Evolutionary conservation across 2,113 vertebrate genomes (phyloP).

Genomic region (Tenrec ecaudatus): DNA sequence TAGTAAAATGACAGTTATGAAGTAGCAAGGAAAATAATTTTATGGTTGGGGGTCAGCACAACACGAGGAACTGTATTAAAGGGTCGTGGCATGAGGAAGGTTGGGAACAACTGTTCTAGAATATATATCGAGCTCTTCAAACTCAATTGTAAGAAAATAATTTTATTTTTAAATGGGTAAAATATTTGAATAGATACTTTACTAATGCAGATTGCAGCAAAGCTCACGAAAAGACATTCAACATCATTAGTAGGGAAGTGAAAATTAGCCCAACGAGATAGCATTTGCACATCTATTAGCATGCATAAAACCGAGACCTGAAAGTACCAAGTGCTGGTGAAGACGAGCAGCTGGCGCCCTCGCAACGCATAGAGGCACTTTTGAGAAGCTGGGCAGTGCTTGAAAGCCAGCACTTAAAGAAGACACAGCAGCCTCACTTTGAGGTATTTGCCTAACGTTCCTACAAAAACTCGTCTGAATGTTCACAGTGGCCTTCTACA

Average conservation of each 20-base stretch:
- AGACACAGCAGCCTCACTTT: background rate
- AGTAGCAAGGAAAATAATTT: too few relatives aligned
- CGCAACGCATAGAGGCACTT: background rate
- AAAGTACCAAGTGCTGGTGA: background rate
- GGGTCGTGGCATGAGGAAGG: too few relatives aligned
- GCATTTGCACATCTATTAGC: background rate
- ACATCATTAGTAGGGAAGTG: background rate
- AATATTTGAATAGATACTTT: background rate
- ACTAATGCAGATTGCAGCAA: background rate
- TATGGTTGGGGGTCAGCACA: too few relatives aligned
- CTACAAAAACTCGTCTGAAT: background rate
- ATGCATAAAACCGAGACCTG: background rate
- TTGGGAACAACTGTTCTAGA: too few relatives aligned
- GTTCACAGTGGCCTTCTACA: background rate
- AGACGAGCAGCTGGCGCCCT: background rate
- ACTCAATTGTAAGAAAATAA: too few relatives aligned
- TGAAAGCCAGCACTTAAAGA: background rate
- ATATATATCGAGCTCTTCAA: too few relatives aligned
- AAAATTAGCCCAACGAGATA: background rate
- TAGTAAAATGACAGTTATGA: too few relatives aligned
- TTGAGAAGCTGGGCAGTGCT: background rate
- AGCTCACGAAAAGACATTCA: background rate
- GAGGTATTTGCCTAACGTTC: background rate
- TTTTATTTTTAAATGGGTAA: background rate
- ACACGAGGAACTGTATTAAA: too few relatives aligned